Conservation (phyloP, 2,888 invertebrate genomes). For the Tetranychus piercei region DNA sequence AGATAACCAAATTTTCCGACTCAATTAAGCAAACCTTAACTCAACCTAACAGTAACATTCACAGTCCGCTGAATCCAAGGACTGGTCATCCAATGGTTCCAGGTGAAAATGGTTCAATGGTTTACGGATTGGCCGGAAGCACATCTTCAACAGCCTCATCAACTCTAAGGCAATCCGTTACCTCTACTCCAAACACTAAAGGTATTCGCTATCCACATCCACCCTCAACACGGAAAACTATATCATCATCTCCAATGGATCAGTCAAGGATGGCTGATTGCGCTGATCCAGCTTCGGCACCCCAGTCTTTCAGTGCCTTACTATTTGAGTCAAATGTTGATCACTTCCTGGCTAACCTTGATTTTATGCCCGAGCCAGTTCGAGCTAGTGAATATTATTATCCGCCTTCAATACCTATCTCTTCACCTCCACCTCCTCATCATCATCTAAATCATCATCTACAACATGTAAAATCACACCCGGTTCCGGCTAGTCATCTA, state of each 20-base stretch:
- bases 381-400: background rate
- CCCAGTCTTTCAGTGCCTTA: constrained; percentile 17
- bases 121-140: background rate
- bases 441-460: background rate
- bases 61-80: background rate
- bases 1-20: constrained; percentile 19
- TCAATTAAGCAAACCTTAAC: constrained; percentile 4
- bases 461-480: background rate
- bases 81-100: background rate
- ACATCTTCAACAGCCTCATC: constrained; percentile 1
- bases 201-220: too few relatives aligned
- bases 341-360: constrained; percentile 8
- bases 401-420: background rate
- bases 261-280: background rate
- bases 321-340: constrained; percentile 19
- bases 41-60: background rate
- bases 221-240: background rate
- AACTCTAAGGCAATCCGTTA: background rate
- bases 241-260: background rate
- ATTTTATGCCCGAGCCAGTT: background rate
- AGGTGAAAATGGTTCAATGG: background rate
- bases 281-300: background rate
- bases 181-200: background rate
- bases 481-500: background rate
- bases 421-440: background rate